These are phyloP conservation scores for Ivindomyrus marchei DNA, from an alignment of 2,113 vertebrate genomes.

Conservation along the genomic window DNA sequence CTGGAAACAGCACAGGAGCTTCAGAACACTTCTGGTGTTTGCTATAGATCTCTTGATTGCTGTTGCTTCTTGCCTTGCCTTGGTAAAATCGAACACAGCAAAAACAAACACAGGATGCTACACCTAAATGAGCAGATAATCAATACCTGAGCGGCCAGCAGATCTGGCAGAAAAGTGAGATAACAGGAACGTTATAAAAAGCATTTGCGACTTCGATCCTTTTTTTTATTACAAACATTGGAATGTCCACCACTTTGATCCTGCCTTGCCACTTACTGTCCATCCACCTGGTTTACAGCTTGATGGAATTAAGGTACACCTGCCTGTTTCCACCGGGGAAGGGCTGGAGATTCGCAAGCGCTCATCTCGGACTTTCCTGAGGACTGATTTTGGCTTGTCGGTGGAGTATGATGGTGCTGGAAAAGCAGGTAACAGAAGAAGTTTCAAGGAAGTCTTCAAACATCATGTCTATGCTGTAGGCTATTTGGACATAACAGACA, in stretches of 20 bases:
- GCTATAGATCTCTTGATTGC: background rate
- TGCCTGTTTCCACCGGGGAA: conserved; percentile 53
- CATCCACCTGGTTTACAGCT: conserved; percentile 37
- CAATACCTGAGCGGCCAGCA: background rate
- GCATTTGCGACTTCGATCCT: conserved; percentile 13
- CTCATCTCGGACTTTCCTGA: conserved; percentile 55
- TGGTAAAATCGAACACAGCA: background rate
- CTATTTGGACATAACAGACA: background rate
- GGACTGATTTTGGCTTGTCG: conserved; percentile 77
- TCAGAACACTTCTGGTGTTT: background rate
- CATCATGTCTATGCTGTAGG: background rate
- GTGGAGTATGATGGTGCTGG: conserved; percentile 59
- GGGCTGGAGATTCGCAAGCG: conserved; percentile 60
- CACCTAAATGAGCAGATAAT: background rate
- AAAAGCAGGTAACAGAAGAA: conserved; percentile 58
- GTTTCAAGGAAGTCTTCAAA: background rate
- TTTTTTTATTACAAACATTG: conserved; percentile 27
- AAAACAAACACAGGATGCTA: background rate
- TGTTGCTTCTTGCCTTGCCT: background rate
- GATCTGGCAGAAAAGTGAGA: background rate
- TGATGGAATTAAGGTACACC: conserved; percentile 27
- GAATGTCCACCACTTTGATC: conserved; percentile 27
- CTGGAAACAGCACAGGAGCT: background rate
- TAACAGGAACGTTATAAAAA: background rate
- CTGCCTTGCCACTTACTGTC: conserved; percentile 43